Evolutionary conservation across 2,797 vertebrate species (phyloP).

Genomic region (Intellagama lesueurii): DNA sequence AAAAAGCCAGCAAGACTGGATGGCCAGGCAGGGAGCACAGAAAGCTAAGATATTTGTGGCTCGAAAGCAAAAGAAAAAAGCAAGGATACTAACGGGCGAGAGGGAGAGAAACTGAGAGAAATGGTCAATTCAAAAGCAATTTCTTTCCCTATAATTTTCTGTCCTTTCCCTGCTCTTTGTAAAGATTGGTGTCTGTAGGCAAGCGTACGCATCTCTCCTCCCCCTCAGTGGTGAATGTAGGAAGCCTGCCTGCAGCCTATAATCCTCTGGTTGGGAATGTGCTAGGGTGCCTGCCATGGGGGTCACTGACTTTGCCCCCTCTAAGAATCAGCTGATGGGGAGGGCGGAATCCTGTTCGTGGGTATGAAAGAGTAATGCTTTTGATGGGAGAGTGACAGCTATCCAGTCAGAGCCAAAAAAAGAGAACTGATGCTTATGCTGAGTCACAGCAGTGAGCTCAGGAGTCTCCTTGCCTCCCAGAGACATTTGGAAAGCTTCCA

Average conservation of each 20-base stretch:
- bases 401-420: not conserved
- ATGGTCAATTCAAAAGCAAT: slow-evolving; percentile 39
- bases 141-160: slow-evolving; percentile 31
- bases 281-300: not conserved
- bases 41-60: not conserved
- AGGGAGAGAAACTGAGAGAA: slow-evolving; percentile 15
- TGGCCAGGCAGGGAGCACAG: slow-evolving; percentile 4
- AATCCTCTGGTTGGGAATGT: slow-evolving; percentile 22
- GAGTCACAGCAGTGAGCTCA: not conserved
- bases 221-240: slow-evolving; percentile 5
- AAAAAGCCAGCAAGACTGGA: not conserved
- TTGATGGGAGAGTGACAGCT: not conserved
- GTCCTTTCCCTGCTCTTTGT: slow-evolving; percentile 33
- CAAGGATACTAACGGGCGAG: slow-evolving; percentile 12
- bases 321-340: not conserved
- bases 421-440: not conserved
- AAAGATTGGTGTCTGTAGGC: slow-evolving; percentile 11
- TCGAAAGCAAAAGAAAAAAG: slow-evolving; percentile 16
- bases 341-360: not conserved
- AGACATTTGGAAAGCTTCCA: not conserved
- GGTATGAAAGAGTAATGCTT: not conserved
- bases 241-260: not conserved
- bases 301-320: slow-evolving; percentile 10
- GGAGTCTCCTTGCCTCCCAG: no score
- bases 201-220: not conserved